These are phyloP conservation scores for Cranoglanis bouderius DNA, from an alignment of 2,113 vertebrate species.

Conservation along the genomic window DNA sequence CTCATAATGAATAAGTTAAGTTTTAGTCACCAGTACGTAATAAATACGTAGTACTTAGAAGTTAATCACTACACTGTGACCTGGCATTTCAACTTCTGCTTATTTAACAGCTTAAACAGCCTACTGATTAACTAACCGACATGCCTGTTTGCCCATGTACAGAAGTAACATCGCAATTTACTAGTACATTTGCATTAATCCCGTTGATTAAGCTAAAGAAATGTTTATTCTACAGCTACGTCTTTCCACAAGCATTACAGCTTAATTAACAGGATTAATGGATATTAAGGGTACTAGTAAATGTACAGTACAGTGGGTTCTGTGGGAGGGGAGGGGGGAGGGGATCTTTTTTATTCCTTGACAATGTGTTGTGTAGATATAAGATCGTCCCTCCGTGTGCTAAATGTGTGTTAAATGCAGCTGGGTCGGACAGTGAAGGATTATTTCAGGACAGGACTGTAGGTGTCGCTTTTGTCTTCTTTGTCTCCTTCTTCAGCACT, in stretches of 20 bases:
- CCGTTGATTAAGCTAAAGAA: not conserved
- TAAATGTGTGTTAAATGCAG: not conserved
- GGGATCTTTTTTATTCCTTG: not conserved
- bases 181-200: not conserved
- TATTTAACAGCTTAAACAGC: not conserved
- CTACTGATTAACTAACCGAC: not conserved
- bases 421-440: not conserved
- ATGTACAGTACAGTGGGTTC: not conserved
- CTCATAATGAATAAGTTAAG: not conserved
- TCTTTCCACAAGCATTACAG: not conserved
- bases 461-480: slow-evolving; percentile 18
- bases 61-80: no score
- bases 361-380: not conserved
- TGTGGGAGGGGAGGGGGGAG: no score
- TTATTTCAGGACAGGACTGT: slow-evolving; percentile 2
- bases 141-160: not conserved
- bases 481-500: not conserved
- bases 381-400: not conserved
- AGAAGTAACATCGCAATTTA: not conserved
- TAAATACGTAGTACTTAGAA: no score
- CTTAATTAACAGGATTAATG: not conserved
- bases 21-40: not conserved
- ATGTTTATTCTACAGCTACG: not conserved
- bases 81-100: no score
- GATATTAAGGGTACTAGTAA: not conserved